These are phyloP conservation scores for Apodemia hepburni DNA, from an alignment of 2,888 invertebrate genomes.

Conservation along the genomic window DNA sequence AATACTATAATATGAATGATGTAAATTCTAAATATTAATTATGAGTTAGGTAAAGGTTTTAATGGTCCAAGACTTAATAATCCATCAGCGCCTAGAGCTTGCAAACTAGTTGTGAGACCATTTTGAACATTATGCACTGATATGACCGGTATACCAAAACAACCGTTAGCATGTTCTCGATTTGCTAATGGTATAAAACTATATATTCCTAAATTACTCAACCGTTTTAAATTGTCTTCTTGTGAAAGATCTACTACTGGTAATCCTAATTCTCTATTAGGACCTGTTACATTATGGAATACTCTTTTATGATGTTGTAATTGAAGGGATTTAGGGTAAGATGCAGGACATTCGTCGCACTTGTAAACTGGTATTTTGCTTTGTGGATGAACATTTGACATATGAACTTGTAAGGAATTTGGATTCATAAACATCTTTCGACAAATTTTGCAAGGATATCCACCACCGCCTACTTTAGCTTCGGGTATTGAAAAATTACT, in stretches of 20 bases:
- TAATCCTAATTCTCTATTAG: constrained; percentile 82
- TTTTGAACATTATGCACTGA: constrained; percentile 83
- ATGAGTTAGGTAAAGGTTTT: constrained; percentile 76
- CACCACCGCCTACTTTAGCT: constrained; percentile 61
- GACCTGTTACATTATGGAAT: constrained; percentile 67
- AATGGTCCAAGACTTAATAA: constrained; percentile 87
- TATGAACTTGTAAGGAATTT: constrained; percentile 57
- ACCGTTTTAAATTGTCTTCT: constrained; percentile 82
- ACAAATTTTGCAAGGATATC: constrained; percentile 65
- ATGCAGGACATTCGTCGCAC: constrained; percentile 86
- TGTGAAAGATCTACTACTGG: constrained; percentile 87
- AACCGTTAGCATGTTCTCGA: constrained; percentile 80
- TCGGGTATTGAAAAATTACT: constrained; percentile 67
- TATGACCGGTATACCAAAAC: constrained; percentile 86
- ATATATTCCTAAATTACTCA: constrained; percentile 84
- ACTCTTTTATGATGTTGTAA: constrained; percentile 80
- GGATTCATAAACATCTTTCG: constrained; percentile 69
- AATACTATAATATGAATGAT: not conserved
- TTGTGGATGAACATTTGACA: constrained; percentile 62
- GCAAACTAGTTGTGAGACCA: constrained; percentile 76
- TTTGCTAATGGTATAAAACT: constrained; percentile 87
- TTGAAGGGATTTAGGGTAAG: constrained; percentile 85
- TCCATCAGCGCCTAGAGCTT: constrained; percentile 84
- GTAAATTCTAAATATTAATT: constrained; percentile 30
- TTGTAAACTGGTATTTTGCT: constrained; percentile 69